Evolutionary conservation across 2,888 invertebrate species (phyloP).

Genomic region (Saturnia pavonia): DNA sequence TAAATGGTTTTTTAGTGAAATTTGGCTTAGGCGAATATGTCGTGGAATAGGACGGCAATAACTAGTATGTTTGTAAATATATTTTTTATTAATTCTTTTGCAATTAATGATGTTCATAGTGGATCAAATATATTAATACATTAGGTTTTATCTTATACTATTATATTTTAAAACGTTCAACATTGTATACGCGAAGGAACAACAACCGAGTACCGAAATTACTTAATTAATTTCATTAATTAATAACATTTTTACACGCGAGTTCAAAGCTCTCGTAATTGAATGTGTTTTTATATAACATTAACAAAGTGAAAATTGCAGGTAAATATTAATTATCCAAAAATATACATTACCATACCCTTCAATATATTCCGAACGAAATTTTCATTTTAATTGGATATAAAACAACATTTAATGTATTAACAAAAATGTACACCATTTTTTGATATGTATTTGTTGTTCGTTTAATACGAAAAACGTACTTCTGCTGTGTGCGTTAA

Average conservation of each 20-base stretch:
- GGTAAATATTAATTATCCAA: background rate
- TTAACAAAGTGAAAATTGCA: background rate
- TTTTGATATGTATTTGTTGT: background rate
- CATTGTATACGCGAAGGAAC: background rate
- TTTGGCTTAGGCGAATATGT: no score
- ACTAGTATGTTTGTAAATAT: no score
- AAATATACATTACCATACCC: background rate
- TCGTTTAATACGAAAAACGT: background rate
- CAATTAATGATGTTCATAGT: no score
- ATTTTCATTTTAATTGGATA: background rate
- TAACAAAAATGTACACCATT: background rate
- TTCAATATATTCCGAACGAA: background rate
- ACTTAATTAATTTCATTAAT: slow-evolving; percentile 1
- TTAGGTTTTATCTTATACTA: background rate
- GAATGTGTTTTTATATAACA: background rate
- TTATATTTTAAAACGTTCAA: background rate
- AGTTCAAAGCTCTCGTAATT: background rate
- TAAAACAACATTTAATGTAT: background rate
- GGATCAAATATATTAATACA: background rate
- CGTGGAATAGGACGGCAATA: no score
- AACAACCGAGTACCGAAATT: background rate
- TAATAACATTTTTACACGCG: background rate
- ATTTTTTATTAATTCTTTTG: no score
- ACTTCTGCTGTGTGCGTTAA: background rate
- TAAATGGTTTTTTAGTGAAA: no score